Base-by-base conservation (phyloP, 2,888 invertebrate genomes). In the Trachelus stipa region DNA sequence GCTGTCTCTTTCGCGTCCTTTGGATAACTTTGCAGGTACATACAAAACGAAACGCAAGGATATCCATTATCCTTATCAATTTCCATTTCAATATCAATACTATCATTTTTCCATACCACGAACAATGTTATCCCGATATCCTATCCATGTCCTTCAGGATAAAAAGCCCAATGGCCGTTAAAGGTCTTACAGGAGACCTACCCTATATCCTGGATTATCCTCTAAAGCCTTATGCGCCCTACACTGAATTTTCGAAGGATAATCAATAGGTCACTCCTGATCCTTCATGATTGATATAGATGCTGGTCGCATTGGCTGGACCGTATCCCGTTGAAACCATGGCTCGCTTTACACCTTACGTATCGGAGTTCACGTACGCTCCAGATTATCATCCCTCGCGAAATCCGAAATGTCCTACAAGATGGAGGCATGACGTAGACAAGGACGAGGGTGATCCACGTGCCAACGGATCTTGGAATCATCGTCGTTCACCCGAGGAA, bases 321-420 rank as follows among this genome's bases (percentile, higher is more conserved):
- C 79, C 77, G 68, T 77, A 77, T 68, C 76, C 82, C 31, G 80
- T 76, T 73, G 84, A 83, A 80, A 82, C 78, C 74, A 74, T 78
- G 68, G 37, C 80, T 12, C 79, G 69, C 34, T 80, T 79, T 68
- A 68, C 76, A 9, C 82, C 85, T 30, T 85, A 86, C 76, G 79
- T 84, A 78, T 87, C 87, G 75, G 82, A 85, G 73, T 87, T 87
- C 73, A 80, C 81, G 37, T 84, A 86, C 75, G 73, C 78, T 12
- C 84, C 87, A 34, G 76, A 80, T 23, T 81, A 83, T 71, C 88
- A 88, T 79, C 88, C 88, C 12, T 86, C 87, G 71, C 83, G 80
- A 73, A 88, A 88, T 81, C 87, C 87, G 1, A 79, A 82, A 31
- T 87, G 88, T 73, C 75, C 76, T 1, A 82, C 79, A n/a, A 77